Conservation (phyloP, 2,113 vertebrate species). For the Tichodroma muraria region DNA sequence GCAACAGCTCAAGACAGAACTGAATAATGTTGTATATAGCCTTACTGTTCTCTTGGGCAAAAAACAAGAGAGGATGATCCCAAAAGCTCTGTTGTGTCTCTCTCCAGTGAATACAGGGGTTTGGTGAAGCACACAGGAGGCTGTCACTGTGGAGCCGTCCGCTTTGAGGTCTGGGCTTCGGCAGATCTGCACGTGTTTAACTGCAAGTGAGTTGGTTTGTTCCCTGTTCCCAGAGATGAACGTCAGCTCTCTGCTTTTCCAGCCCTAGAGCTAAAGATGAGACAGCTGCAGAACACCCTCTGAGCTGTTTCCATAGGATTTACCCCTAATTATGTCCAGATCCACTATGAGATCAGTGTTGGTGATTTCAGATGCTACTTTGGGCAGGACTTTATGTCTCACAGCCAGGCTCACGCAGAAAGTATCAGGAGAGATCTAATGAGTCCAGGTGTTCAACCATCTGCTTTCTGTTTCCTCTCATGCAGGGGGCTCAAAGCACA, state of each 20-base stretch:
- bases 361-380: neutral
- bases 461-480: neutral
- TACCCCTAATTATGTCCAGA: neutral
- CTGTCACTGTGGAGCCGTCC: constrained; percentile 90
- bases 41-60: neutral
- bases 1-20: neutral
- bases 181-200: constrained; percentile 87
- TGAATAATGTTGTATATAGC: neutral
- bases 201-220: constrained; percentile 86
- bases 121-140: constrained; percentile 87
- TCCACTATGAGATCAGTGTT: neutral
- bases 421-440: neutral
- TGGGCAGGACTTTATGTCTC: neutral
- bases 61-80: neutral
- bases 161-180: constrained; percentile 86
- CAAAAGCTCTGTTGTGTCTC: neutral
- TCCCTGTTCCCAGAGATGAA: neutral
- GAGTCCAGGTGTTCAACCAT: neutral
- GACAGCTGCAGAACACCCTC: neutral
- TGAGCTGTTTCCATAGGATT: neutral
- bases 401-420: neutral
- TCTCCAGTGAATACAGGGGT: constrained; percentile 74
- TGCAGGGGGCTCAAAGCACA: neutral
- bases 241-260: neutral
- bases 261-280: neutral